A percentile compares a stretch with the other conserved stretches of the same genome.
phyloP scores from a whole-genome alignment of 2,113 vertebrate species.

The Rhipidura dahli region DNA sequence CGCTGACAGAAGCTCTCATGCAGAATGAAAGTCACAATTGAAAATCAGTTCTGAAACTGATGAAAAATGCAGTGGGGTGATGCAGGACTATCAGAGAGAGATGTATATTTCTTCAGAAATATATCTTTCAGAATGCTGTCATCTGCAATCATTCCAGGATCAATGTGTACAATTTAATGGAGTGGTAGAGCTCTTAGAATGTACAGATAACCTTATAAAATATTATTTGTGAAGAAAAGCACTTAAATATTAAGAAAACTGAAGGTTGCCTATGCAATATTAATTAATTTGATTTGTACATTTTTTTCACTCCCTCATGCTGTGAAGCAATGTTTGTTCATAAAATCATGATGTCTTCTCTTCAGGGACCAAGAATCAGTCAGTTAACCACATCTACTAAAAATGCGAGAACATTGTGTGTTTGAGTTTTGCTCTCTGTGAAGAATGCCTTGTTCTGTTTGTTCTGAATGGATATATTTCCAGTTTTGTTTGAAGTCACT shows the following conservation, averaged over 20 bases:
- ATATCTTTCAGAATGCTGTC: neutral
- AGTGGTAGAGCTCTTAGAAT: neutral
- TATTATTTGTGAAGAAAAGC: neutral
- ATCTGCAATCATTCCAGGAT: neutral
- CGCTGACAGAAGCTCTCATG: neutral
- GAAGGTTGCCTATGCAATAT: neutral
- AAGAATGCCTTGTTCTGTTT: neutral
- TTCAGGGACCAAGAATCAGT: neutral
- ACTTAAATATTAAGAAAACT: neutral
- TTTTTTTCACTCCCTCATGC: neutral
- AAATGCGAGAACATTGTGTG: neutral
- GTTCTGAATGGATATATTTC: neutral
- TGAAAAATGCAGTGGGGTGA: neutral
- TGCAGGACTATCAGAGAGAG: neutral
- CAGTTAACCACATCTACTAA: neutral
- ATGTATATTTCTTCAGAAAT: neutral
- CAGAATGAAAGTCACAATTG: neutral
- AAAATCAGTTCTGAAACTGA: neutral
- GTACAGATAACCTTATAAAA: neutral
- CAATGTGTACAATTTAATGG: accelerated
- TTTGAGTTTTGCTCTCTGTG: neutral
- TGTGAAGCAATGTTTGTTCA: neutral
- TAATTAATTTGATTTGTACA: neutral
- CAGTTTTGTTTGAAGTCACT: neutral
- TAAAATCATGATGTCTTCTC: neutral